These are phyloP conservation scores for Caranx melampygus DNA, from an alignment of 2,113 vertebrate species.

Conservation along the genomic window DNA sequence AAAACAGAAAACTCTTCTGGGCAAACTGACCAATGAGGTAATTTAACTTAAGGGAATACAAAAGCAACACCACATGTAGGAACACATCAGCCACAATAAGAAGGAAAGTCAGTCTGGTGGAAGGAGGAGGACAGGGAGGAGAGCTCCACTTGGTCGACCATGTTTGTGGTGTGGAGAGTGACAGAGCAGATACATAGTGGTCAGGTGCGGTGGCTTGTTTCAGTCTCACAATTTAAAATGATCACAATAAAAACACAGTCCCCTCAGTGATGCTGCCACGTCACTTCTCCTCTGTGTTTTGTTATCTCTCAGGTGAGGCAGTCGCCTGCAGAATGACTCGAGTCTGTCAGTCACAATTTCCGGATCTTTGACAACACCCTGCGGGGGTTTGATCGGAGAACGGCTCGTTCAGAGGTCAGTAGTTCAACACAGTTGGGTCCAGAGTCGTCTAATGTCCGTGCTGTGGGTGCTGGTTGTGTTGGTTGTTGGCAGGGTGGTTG, in stretches of 20 bases:
- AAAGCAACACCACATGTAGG: constrained; percentile 17
- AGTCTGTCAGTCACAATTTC: neutral
- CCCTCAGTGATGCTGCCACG: constrained; percentile 16
- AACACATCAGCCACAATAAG: neutral
- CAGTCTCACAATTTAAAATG: constrained; percentile 62
- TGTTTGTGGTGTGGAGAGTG: neutral
- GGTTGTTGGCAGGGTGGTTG: constrained; percentile 67
- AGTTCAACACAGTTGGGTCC: constrained; percentile 4
- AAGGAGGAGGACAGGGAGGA: neutral
- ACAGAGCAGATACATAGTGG: constrained; percentile 30
- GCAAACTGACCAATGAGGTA: neutral
- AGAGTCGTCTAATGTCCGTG: constrained; percentile 74
- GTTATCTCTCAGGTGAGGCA: neutral
- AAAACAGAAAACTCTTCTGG: constrained; percentile 15
- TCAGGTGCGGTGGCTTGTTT: constrained; percentile 25
- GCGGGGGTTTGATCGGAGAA: constrained; percentile 20
- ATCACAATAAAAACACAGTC: constrained; percentile 45
- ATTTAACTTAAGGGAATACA: constrained; percentile 8
- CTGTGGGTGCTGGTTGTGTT: constrained; percentile 83
- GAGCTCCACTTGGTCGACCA: neutral
- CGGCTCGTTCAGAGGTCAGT: neutral
- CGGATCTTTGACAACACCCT: neutral
- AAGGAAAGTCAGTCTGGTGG: neutral
- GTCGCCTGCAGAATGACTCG: neutral
- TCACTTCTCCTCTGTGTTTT: neutral